Evolutionary conservation across 2,113 vertebrate genomes (phyloP), one percentile per base, ranked within the genome.

Genomic region (Thryonomys swinderianus): DNA sequence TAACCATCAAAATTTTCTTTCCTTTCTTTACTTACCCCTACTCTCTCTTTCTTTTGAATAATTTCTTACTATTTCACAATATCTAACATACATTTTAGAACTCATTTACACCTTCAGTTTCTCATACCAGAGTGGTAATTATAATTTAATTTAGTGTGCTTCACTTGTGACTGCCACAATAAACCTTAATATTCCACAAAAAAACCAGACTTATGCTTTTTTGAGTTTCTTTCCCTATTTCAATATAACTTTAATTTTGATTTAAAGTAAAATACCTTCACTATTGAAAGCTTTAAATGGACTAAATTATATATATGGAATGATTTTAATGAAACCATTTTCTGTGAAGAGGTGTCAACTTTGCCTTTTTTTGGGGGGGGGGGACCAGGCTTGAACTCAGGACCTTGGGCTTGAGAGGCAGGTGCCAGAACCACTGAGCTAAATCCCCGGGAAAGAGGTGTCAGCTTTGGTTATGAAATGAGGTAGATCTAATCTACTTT

Each of bases 281-380:
- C 45, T 87, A 85, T 40, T 73, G 5, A 95, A 84, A 67, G 85
- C 14, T 81, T 93, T n/a, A 74, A 81, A 90, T n/a, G 23, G 40
- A 73, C 37, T 86, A 83, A 79, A 83, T 16, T 37, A 85, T 59
- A 8, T 79, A 67, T 12, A 69, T 82, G 27, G 48, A 66, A 55
- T 96, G 51, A 79, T 93, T 96, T 93, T 83, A 83, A 89, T 91
- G n/a, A 79, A 93, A 89, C 12, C 6, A 67, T 85, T 90, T 95
- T 80, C 37, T 11, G 14, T 53, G 25, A 88, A 85, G 71, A 71
- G 37, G 34, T 84, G 48, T 76, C 76, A 64, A 14, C 14, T 83
- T 88, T 37, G 62, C 10, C 10, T 51, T 51, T 51, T 51, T 51
- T 51, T 51, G 10, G 10, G 6, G 10, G 6, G 5, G 48, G 48